phyloP scores from a whole-genome alignment of 1,140 invertebrate genomes.

The Panulirus ornatus region DNA sequence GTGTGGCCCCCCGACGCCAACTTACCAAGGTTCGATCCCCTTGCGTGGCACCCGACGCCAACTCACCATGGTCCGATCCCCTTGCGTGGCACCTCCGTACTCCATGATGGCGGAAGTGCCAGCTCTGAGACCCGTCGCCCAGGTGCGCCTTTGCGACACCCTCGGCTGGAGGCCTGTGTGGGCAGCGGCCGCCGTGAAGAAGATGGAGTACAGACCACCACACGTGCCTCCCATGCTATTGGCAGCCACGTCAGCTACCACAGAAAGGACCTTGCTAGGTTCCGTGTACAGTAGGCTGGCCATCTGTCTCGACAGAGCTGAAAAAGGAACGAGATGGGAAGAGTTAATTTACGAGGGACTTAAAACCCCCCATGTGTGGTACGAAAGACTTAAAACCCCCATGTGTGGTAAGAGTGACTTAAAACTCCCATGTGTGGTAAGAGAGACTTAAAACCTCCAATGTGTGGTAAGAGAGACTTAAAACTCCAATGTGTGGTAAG shows the following conservation, averaged over 20 bases:
- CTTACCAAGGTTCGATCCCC: neutral
- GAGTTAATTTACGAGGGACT: neutral
- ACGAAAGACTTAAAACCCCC: no score
- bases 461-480: no score
- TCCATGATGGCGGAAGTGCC: constrained; percentile 83
- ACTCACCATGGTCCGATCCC: constrained; percentile 87
- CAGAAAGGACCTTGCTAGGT: constrained; percentile 80
- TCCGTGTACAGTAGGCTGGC: constrained; percentile 77
- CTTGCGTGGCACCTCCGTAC: constrained; percentile 86
- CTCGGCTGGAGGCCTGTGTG: constrained; percentile 76
- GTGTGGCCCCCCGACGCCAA: no score
- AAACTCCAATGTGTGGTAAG: no score
- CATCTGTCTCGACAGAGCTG: constrained; percentile 63
- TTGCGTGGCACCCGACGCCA: neutral
- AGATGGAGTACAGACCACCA: constrained; percentile 85
- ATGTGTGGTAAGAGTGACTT: no score
- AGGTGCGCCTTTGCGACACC: neutral
- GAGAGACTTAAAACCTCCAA: no score
- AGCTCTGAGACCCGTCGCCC: constrained; percentile 76
- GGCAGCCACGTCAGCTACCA: constrained; percentile 82
- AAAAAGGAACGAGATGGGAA: neutral
- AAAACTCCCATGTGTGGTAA: no score
- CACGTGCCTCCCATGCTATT: constrained; percentile 86
- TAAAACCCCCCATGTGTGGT: no score
- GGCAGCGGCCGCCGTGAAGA: constrained; percentile 83